Conservation (phyloP, 1,140 invertebrate species). For the Caenorhabditis remanei region DNA sequence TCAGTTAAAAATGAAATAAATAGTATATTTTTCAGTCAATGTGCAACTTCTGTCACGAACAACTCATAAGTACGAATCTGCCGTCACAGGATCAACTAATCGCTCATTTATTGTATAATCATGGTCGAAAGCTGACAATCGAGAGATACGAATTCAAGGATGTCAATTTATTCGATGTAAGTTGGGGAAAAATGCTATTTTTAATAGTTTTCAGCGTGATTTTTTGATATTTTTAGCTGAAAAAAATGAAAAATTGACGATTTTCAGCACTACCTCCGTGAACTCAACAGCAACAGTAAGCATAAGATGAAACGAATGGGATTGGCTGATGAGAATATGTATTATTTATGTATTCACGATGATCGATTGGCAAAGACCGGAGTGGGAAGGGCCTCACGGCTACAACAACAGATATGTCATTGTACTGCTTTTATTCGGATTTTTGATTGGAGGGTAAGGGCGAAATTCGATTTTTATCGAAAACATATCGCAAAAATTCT, state of each 20-base stretch:
- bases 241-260: neutral
- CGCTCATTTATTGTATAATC: slow-evolving; percentile 27
- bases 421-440: slow-evolving; percentile 60
- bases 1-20: too few species aligned
- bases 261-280: slow-evolving; percentile 57
- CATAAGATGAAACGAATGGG: slow-evolving; percentile 50
- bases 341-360: slow-evolving; percentile 53
- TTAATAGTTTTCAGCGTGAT: neutral
- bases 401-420: slow-evolving; percentile 20
- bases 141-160: slow-evolving; percentile 58
- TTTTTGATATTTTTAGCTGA: neutral
- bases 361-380: slow-evolving; percentile 32
- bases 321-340: slow-evolving; percentile 59
- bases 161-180: slow-evolving; percentile 45
- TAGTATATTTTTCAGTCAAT: slow-evolving; percentile 62
- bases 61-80: slow-evolving; percentile 27
- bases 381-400: neutral
- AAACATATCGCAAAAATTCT: neutral
- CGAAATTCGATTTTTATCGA: neutral
- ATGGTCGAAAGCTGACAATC: slow-evolving; percentile 39
- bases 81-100: slow-evolving; percentile 60
- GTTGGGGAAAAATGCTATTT: neutral
- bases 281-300: neutral
- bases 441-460: slow-evolving; percentile 58
- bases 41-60: slow-evolving; percentile 38